A percentile compares a stretch with the other conserved stretches of the same genome.
Evolutionary conservation across 2,113 vertebrate genomes (phyloP).

Genomic region (Erythrocercus mccallii): DNA sequence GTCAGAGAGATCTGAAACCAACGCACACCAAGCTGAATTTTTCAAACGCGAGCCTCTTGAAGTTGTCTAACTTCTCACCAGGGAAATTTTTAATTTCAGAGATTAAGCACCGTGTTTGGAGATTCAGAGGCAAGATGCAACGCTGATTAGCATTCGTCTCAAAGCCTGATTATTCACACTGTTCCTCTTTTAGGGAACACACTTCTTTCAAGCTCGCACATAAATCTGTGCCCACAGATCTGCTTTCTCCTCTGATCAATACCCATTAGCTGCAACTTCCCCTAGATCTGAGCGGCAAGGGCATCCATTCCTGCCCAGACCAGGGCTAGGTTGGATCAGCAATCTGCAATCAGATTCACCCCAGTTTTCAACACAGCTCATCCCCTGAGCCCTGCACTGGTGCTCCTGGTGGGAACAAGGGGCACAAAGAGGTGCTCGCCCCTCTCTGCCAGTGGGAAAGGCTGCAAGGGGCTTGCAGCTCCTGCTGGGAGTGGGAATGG

Average conservation of each 20-base stretch:
- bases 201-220: background rate
- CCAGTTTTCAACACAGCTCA: background rate
- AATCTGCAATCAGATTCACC: background rate
- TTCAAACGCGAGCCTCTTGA: background rate
- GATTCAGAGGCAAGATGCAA: background rate
- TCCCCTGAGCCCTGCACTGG: background rate
- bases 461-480: background rate
- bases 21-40: background rate
- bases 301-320: background rate
- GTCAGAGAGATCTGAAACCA: background rate
- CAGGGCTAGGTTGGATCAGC: background rate
- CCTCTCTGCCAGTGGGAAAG: background rate
- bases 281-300: background rate
- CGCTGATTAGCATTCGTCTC: constrained; percentile 7
- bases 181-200: background rate
- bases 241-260: constrained; percentile 7
- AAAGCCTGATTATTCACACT: constrained; percentile 9
- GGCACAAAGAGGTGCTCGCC: background rate
- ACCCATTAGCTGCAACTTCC: background rate
- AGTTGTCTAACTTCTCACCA: background rate
- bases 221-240: constrained; percentile 18
- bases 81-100: constrained; percentile 34
- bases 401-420: background rate
- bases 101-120: constrained; percentile 1
- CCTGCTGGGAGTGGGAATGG: background rate